Percentiles rank a stretch among this genome's conserved stretches.
Conservation (phyloP, 2,113 vertebrate genomes). For the Lampris incognitus region DNA sequence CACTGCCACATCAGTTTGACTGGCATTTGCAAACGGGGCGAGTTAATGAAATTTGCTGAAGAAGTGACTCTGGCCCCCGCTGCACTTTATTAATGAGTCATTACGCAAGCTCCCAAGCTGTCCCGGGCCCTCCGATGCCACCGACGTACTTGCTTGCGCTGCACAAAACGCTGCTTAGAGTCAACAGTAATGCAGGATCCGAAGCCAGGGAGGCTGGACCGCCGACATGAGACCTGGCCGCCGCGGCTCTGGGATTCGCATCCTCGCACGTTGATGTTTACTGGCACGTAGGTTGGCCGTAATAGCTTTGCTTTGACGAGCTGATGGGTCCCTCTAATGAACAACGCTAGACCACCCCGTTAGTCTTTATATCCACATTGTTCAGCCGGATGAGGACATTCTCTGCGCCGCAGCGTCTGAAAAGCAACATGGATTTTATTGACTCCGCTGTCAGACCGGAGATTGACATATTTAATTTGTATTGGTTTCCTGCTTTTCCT, state of each 20-base stretch:
- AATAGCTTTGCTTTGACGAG: not conserved
- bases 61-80: constrained; percentile 51
- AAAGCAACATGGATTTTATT: constrained; percentile 46
- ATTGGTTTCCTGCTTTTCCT: constrained; percentile 50
- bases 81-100: constrained; percentile 73
- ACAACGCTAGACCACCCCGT: not conserved
- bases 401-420: constrained; percentile 33
- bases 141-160: constrained; percentile 42
- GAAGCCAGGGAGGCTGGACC: not conserved
- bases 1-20: constrained; percentile 49
- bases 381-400: constrained; percentile 31
- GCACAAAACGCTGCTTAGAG: constrained; percentile 46
- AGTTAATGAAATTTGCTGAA: constrained; percentile 74
- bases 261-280: constrained; percentile 26
- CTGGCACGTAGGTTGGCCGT: not conserved
- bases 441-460: constrained; percentile 34
- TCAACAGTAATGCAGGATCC: constrained; percentile 19
- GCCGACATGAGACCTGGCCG: not conserved
- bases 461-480: constrained; percentile 56
- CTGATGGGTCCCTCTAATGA: not conserved
- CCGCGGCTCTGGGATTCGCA: constrained; percentile 1
- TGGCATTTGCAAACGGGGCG: constrained; percentile 52
- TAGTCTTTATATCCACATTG: constrained; percentile 11
- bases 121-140: not conserved
- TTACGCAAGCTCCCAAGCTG: constrained; percentile 59